Percentiles rank a stretch among this genome's conserved stretches.
These are phyloP conservation scores for Sphenodon punctatus DNA, from an alignment of 2,797 vertebrate genomes.

Conservation along the genomic window DNA sequence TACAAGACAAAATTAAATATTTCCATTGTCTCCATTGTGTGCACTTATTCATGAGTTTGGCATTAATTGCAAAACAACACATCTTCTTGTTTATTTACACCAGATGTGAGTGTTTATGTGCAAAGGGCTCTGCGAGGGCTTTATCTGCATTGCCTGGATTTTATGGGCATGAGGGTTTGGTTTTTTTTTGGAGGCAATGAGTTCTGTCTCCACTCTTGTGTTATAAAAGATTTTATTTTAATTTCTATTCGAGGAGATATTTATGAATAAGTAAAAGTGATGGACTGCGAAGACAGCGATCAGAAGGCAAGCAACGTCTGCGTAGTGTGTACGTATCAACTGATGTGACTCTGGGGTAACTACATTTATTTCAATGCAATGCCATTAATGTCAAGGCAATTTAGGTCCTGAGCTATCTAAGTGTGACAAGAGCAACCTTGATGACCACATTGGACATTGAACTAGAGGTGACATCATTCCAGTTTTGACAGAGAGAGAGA, in stretches of 20 bases:
- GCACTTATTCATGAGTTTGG: constrained; percentile 65
- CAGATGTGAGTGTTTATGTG: constrained; percentile 68
- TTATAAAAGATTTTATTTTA: constrained; percentile 26
- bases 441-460: no score
- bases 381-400: no score
- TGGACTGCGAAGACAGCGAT: no score
- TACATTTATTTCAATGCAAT: no score
- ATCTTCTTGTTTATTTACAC: constrained; percentile 67
- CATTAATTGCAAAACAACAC: constrained; percentile 64
- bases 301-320: no score
- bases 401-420: no score
- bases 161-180: constrained; percentile 53
- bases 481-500: no score
- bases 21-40: constrained; percentile 57
- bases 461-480: no score
- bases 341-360: no score
- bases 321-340: no score
- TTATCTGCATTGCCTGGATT: constrained; percentile 54
- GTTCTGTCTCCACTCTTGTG: constrained; percentile 45
- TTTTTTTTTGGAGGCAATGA: constrained; percentile 44
- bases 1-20: constrained; percentile 71
- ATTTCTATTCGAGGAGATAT: constrained; percentile 59
- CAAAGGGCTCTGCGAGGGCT: constrained; percentile 50
- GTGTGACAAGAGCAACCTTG: no score
- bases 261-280: neutral